Evolutionary conservation across 2,797 vertebrate genomes (phyloP).

Genomic region (Sebastolobus altivelis): DNA sequence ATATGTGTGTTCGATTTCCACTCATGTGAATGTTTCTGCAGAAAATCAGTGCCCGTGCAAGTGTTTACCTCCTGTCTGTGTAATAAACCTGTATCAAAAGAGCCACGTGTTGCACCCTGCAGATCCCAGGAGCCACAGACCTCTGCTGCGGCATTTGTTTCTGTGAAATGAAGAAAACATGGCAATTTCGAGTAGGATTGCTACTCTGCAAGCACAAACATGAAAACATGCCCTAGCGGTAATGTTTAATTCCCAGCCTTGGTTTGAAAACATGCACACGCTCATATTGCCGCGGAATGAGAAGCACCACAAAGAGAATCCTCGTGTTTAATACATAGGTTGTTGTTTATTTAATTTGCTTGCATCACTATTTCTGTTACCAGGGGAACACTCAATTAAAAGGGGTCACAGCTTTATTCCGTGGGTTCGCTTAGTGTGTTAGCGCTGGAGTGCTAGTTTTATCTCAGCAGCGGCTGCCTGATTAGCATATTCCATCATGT

Average conservation of each 20-base stretch:
- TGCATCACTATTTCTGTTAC: conserved; percentile 53
- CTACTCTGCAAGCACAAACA: conserved; percentile 49
- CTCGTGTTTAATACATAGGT: conserved; percentile 32
- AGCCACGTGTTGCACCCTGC: conserved; percentile 5
- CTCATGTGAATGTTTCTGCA: not conserved
- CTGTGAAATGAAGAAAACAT: conserved; percentile 54
- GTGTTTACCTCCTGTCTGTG: conserved; percentile 21
- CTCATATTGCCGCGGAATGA: conserved; percentile 14
- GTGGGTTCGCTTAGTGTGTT: conserved; percentile 35
- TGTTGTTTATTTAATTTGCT: conserved; percentile 60
- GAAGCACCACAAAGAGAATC: conserved; percentile 24
- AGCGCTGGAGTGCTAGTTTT: conserved; percentile 37
- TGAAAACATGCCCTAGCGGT: conserved; percentile 41
- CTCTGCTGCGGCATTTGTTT: conserved; percentile 31
- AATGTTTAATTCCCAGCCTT: conserved; percentile 44
- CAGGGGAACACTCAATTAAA: conserved; percentile 67
- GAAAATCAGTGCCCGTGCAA: conserved; percentile 2
- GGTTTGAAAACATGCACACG: conserved; percentile 7
- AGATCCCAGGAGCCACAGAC: conserved; percentile 36
- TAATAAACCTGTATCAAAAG: conserved; percentile 55
- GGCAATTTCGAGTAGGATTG: conserved; percentile 54
- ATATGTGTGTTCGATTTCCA: conserved; percentile 6
- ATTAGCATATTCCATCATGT: conserved; percentile 85
- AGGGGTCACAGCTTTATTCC: conserved; percentile 60
- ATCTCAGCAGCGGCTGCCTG: conserved; percentile 52